Base-by-base conservation (phyloP, 2,888 invertebrate genomes). In the Dryococelus australis region DNA sequence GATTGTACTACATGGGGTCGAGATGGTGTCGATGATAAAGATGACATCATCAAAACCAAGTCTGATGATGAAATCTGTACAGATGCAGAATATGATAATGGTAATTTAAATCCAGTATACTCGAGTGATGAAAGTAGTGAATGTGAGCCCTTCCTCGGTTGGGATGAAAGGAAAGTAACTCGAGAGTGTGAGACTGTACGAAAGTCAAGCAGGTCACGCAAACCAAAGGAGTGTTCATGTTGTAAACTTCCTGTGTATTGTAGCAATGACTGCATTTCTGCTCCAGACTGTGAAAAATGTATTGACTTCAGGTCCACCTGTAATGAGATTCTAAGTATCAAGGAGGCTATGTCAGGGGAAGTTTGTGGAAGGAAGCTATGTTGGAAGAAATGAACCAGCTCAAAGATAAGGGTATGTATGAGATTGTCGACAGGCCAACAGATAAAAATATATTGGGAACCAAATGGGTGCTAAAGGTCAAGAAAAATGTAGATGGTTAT, bases 381-480 rank as follows among this genome's bases (percentile, higher is more conserved):
- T 65, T 16, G 20, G 65, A 65, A 16, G 65, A 65, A 65, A 65
- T 65, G 65, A 65, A 65, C 20, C 65, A 65, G 16, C 65, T 65
- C 65, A 65, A 16, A 65, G 65, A 65, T 12, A 65, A 65, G 65
- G 10, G 65, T 65, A 16, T 65, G 65, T 65, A 65, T 65, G 86
- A 86, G 8, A 10, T 83, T 47, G 83, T 86, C n/a, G 43, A 86
- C 24, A 79, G 26, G 27, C 43, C 81, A 13, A 20, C 43, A 83
- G 43, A 83, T 5, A 43, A 9, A 81, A 87, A 86, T 81, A 43
- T 86, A 24, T 35, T 86, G 26, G 86, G 83, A 28, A 81, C 83
- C 26, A 86, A 87, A 84, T 84, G 86, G 86, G 83, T 86, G 6
- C 53, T 86, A 27, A 65, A 86, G 26, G 43, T 51, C 16, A 86